Base-by-base conservation (phyloP, 2,797 vertebrate species). In the Rhadinocentrus ornatus region DNA sequence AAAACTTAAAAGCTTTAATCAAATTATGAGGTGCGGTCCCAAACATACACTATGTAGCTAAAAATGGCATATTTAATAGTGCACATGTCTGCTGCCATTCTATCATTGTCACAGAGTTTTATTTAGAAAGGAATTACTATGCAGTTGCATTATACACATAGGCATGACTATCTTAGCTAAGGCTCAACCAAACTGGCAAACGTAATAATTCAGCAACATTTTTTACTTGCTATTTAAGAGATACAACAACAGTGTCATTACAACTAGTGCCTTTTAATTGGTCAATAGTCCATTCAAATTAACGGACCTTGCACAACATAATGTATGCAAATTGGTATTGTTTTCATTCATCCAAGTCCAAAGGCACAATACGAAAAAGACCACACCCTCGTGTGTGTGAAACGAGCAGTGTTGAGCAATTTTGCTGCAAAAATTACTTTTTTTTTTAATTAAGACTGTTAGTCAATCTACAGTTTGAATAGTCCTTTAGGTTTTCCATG, bases 101-200 rank as follows among this genome's bases (percentile, higher is more conserved):
- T 61, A 1, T 53, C 31, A 48, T 52, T n/a, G 16, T 54, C 26
- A 20, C 10, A 3, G 10, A 22, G 44, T 16, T 26, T n/a, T n/a
- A n/a, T n/a, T 18, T 18, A 1, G 20, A 0, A 9, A 62, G 22
- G 18, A 18, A 31, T 15, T 29, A 9, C 44, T 62, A 6, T 71
- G 32, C n/a, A 50, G 70, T 27, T 61, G 57, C 44, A 29, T 32
- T 57, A 37, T 66, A 24, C 31, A 35, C 35, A 53, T 58, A 77
- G 20, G 59, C 48, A 62, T 55, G 59, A 68, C 54, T 46, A 50
- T 46, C 55, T 18, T 12, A 15, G 37, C 0, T 7, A 46, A 31
- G 15, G 26, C 56, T 66, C 1, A 48, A 31, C 27, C 60, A 64
- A 71, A 63, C 8, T 63, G 60, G 44, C 3, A 55, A 55, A 27